Conservation (phyloP, 1,140 invertebrate species). For the Diprion similis region DNA sequence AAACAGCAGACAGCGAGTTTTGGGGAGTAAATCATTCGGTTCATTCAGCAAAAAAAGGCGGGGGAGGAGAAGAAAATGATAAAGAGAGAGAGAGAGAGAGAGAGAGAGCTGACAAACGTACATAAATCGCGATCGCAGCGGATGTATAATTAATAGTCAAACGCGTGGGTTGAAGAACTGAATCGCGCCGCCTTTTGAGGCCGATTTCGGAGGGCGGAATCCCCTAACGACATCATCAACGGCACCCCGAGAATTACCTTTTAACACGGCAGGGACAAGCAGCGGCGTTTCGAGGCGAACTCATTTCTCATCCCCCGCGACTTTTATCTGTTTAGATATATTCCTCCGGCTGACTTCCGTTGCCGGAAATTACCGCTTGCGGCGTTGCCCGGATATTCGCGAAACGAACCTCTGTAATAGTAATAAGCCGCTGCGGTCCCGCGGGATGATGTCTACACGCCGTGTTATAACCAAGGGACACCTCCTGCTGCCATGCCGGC, state of each 20-base stretch:
- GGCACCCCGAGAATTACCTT: slow-evolving; percentile 1
- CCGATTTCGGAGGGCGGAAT: background rate
- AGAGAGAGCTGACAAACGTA: too few species aligned
- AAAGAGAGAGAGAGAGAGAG: too few species aligned
- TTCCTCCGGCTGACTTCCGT: slow-evolving; percentile 43
- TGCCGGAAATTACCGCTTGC: slow-evolving; percentile 54
- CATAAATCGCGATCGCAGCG: too few species aligned
- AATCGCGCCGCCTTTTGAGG: background rate
- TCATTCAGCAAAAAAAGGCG: too few species aligned
- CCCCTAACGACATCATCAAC: background rate
- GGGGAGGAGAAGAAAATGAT: too few species aligned
- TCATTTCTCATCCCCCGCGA: too few species aligned
- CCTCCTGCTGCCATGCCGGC: too few species aligned
- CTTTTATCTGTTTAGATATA: slow-evolving; percentile 27
- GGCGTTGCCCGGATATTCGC: slow-evolving; percentile 49
- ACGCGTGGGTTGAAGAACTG: background rate
- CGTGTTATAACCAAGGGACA: too few species aligned
- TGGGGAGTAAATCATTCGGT: too few species aligned
- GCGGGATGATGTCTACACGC: too few species aligned
- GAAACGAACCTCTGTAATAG: slow-evolving; percentile 45
- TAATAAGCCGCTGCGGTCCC: slow-evolving; percentile 5
- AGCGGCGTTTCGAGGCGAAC: background rate
- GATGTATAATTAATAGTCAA: too few species aligned
- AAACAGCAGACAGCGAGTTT: background rate
- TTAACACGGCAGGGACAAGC: background rate